Conservation (phyloP, 2,113 vertebrate species). For the Notechis scutatus region DNA sequence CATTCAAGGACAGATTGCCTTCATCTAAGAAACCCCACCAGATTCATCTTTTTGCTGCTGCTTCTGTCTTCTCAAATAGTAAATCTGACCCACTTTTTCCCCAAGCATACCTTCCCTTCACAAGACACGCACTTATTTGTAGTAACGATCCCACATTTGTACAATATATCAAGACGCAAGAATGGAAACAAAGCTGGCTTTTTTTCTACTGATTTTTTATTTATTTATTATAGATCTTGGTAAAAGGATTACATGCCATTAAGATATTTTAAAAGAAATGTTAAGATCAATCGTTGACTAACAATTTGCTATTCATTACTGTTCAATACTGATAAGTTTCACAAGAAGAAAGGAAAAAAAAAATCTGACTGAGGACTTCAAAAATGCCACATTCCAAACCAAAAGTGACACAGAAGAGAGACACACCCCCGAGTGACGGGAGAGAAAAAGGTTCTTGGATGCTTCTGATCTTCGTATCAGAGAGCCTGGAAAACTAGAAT, state of each 20-base stretch:
- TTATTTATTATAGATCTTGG: conserved; percentile 67
- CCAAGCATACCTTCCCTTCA: background rate
- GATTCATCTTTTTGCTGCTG: background rate
- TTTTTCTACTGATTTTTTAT: conserved; percentile 43
- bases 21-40: background rate
- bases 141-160: conserved; percentile 32
- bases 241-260: conserved; percentile 39
- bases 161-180: conserved; percentile 1
- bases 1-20: background rate
- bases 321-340: conserved; percentile 44
- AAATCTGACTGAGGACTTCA: background rate
- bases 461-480: conserved; percentile 65
- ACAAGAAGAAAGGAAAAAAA: conserved; percentile 22
- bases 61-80: background rate
- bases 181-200: conserved; percentile 43
- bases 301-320: conserved; percentile 55
- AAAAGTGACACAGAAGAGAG: conserved; percentile 46
- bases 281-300: conserved; percentile 30
- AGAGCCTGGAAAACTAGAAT: conserved; percentile 68
- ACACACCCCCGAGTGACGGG: conserved; percentile 54
- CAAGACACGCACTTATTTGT: background rate
- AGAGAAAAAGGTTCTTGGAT: conserved; percentile 62
- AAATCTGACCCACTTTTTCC: background rate
- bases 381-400: conserved; percentile 44
- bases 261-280: conserved; percentile 55